Evolutionary conservation across 2,113 vertebrate genomes (phyloP).

Genomic region (Heterotis niloticus): DNA sequence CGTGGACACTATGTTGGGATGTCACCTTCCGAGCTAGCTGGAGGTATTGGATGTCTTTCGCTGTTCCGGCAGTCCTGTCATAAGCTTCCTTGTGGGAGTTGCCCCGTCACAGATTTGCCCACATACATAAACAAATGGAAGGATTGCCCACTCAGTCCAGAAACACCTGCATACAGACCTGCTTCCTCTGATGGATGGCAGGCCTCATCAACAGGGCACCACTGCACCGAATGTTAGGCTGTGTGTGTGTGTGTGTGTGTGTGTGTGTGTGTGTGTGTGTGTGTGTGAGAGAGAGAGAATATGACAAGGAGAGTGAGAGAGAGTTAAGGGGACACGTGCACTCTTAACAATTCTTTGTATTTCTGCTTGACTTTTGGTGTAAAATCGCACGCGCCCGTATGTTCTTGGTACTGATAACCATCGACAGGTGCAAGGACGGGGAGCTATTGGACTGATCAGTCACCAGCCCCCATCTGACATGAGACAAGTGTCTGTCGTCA

Average conservation of each 20-base stretch:
- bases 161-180: background rate
- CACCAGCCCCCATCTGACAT: background rate
- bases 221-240: background rate
- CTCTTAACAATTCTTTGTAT: background rate
- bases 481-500: background rate
- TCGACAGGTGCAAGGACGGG: background rate
- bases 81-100: background rate
- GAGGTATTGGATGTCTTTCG: background rate
- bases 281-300: background rate
- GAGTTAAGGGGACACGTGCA: no score
- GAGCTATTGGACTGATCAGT: background rate
- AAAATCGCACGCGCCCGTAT: background rate
- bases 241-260: background rate
- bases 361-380: background rate
- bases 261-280: no score
- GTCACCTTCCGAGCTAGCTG: background rate
- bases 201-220: background rate
- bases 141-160: background rate
- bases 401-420: background rate
- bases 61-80: background rate
- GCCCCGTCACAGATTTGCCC: background rate
- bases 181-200: background rate
- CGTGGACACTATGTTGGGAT: background rate
- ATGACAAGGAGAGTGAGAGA: no score
- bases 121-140: background rate